Conservation (phyloP, 1,140 invertebrate species). For the Monomorium pharaonis region DNA sequence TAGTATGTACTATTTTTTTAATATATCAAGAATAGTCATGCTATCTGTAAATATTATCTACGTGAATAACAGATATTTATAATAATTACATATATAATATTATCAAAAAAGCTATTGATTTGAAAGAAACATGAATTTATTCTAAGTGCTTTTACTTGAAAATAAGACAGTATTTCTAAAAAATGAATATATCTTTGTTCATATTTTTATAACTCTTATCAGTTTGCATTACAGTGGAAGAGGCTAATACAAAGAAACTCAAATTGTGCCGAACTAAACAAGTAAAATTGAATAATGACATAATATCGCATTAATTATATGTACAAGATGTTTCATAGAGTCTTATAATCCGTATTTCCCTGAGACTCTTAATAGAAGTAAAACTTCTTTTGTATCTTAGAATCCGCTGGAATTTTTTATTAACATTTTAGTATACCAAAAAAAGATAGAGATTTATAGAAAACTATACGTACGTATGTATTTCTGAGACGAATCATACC, state of each 20-base stretch:
- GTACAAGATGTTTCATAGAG: neutral
- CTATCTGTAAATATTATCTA: neutral
- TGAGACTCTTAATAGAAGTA: neutral
- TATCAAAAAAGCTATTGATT: neutral
- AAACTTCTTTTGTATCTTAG: neutral
- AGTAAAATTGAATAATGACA: neutral
- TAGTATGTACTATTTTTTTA: no score
- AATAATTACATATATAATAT: neutral
- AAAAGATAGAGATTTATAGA: neutral
- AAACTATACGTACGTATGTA: neutral
- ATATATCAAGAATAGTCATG: neutral
- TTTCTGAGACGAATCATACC: constrained; percentile 3
- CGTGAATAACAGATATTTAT: neutral
- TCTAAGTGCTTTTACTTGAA: neutral
- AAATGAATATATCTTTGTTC: neutral
- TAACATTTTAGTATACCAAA: neutral
- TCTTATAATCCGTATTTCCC: neutral
- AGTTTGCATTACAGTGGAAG: neutral
- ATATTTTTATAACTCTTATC: neutral
- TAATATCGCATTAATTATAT: neutral
- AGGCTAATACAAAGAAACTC: neutral
- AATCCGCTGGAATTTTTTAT: neutral
- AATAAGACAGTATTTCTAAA: neutral
- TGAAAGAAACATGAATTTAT: neutral
- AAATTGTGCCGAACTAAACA: neutral